Base-by-base conservation (phyloP, 1,140 invertebrate genomes). In the Diorhabda elongata region DNA sequence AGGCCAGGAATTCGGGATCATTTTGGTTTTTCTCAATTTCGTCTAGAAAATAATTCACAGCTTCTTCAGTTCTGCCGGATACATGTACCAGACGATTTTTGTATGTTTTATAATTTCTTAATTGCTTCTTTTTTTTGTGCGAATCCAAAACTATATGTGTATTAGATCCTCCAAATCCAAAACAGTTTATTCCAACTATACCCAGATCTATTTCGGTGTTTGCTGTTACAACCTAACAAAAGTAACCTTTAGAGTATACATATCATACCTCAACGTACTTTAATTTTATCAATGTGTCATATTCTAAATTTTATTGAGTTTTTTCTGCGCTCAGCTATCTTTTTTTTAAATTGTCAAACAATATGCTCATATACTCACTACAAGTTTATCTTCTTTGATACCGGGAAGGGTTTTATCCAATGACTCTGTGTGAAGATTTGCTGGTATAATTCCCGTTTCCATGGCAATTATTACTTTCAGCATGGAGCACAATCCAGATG, bases 401-500 rank as follows among this genome's bases (percentile, higher is more conserved):
- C 89, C 88, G 9, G 86, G 82, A 63, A 95, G 91, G 59, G 90
- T 86, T n/a, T 88, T 85, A 73, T 92, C 92, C 6, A 91, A 87
- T 2, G 81, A 82, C 4, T 86, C 82, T 73, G 84, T 91, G 78
- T 93, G 88, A 4, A 93, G 81, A 81, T 92, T 93, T 4, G 89
- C 85, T 5, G 90, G 88, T 62, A 93, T 86, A 0, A 83, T 67
- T 41, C 85, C 85, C 7, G 82, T 81, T 78, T 92, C 87, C 85
- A 91, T 90, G 2, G 87, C 84, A 67, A 92, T 83, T 7, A 92
- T 79, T 71, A 93, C 90, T 83, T 97, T 97, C 2, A 90, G 87
- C 52, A 97, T 74, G 1, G 92, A 91, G 78, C 92, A 93, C 1
- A 93, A 81, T 68, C 95, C 95, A 58, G 94, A 95, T 2, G 92